Conservation (phyloP, 2,797 vertebrate species). For the Cuculus canorus region DNA sequence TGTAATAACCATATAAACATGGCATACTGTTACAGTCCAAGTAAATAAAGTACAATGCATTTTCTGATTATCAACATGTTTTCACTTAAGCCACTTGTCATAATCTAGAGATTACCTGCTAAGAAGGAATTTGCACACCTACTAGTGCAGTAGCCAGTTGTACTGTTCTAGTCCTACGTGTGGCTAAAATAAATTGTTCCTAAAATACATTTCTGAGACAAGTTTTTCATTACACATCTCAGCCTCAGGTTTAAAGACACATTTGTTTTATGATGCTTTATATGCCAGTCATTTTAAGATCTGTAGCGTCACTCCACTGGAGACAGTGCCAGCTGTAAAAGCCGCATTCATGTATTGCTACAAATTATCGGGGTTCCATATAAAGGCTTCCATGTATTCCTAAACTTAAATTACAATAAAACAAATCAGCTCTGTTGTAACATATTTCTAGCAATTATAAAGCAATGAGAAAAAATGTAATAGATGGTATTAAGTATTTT, state of each 20-base stretch:
- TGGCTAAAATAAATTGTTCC: background rate
- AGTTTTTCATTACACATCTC: background rate
- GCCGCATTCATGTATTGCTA: background rate
- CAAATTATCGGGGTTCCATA: background rate
- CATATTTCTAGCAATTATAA: background rate
- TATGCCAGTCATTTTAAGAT: background rate
- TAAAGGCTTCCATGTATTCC: background rate
- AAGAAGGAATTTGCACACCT: background rate
- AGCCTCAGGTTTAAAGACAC: background rate
- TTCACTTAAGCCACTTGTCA: background rate
- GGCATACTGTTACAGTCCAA: background rate
- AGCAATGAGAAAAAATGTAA: background rate
- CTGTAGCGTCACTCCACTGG: background rate
- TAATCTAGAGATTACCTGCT: background rate
- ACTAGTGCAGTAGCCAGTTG: background rate
- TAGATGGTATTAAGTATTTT: background rate
- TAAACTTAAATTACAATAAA: background rate
- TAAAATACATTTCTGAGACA: background rate
- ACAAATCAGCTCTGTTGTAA: background rate
- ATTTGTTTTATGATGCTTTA: background rate
- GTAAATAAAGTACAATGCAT: background rate
- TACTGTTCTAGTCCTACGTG: background rate
- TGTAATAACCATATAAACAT: constrained; percentile 32
- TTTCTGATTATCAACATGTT: background rate
- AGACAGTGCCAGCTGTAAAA: background rate